These are phyloP conservation scores for Mesitornis unicolor DNA, from an alignment of 2,113 vertebrate genomes.

Conservation along the genomic window DNA sequence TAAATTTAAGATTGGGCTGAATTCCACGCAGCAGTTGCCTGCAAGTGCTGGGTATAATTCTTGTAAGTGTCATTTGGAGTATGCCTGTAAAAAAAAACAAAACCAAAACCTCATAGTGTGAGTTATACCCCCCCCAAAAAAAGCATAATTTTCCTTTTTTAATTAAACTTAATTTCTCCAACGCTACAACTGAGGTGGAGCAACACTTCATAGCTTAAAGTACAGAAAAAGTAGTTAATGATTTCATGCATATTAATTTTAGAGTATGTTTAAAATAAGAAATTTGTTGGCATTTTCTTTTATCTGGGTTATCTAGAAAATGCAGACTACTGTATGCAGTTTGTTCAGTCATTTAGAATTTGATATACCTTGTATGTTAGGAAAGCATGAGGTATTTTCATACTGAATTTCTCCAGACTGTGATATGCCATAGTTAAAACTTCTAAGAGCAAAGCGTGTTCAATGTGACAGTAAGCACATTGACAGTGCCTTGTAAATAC, in stretches of 20 bases:
- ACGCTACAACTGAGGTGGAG: neutral
- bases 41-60: neutral
- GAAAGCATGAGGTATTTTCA: neutral
- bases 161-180: neutral
- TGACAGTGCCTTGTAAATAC: neutral
- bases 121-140: neutral
- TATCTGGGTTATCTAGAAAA: neutral
- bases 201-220: neutral
- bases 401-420: neutral
- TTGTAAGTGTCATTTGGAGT: neutral
- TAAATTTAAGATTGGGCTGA: constrained; percentile 30
- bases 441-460: neutral
- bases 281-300: neutral
- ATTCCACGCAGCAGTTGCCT: constrained; percentile 1
- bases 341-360: neutral
- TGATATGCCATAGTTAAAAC: neutral
- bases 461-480: neutral
- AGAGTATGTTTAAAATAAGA: neutral
- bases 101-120: too few species aligned
- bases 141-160: neutral
- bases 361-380: neutral
- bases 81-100: neutral
- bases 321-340: neutral
- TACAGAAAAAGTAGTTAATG: neutral
- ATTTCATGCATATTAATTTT: neutral